These are phyloP conservation scores for Gobio gobio DNA, from an alignment of 2,113 vertebrate genomes.

Conservation along the genomic window DNA sequence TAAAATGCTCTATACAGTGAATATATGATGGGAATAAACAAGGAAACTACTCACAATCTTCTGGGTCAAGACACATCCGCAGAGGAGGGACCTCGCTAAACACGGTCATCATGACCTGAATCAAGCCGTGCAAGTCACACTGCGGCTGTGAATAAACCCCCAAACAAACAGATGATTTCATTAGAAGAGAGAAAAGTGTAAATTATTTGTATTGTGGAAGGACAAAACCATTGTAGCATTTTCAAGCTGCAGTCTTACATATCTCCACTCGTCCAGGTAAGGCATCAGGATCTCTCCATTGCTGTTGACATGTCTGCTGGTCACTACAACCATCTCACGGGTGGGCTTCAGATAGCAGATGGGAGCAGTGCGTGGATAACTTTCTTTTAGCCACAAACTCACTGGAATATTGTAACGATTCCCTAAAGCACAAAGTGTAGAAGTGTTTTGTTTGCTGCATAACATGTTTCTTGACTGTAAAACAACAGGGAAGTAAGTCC, in stretches of 20 bases:
- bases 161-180: neutral
- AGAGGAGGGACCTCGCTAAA: conserved; percentile 89
- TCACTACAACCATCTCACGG: conserved; percentile 85
- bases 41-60: conserved; percentile 21
- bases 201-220: neutral
- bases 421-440: conserved; percentile 69
- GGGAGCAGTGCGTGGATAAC: conserved; percentile 86
- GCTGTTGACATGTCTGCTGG: conserved; percentile 81
- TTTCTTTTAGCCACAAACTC: conserved; percentile 89
- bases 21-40: neutral
- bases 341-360: conserved; percentile 92
- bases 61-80: conserved; percentile 72
- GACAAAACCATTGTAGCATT: neutral
- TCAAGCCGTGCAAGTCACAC: conserved; percentile 85
- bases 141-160: conserved; percentile 72
- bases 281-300: conserved; percentile 88
- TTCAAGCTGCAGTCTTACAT: conserved; percentile 74
- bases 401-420: conserved; percentile 88
- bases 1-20: neutral
- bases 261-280: conserved; percentile 91
- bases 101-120: conserved; percentile 87
- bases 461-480: neutral
- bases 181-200: neutral
- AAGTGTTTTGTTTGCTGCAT: neutral
- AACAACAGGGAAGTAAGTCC: too few species aligned